phyloP scores from a whole-genome alignment of 2,113 vertebrate species.

The Sciurus niger region DNA sequence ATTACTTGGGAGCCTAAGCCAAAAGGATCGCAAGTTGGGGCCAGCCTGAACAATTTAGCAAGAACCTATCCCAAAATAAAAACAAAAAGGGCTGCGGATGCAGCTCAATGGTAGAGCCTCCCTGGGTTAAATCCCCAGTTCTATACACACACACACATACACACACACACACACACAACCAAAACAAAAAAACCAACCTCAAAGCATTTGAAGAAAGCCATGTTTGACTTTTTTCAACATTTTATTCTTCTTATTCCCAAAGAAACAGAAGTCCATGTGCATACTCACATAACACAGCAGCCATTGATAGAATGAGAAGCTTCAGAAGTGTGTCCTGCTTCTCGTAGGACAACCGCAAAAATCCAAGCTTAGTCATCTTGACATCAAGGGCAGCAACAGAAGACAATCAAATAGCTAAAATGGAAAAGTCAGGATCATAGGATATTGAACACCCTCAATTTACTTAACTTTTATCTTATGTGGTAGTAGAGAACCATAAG shows the following conservation, averaged over 20 bases:
- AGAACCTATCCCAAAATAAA: neutral
- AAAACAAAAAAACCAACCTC: neutral
- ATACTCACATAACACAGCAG: slow-evolving; percentile 97
- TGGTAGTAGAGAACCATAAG: neutral
- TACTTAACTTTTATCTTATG: slow-evolving; percentile 48
- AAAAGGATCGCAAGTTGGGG: neutral
- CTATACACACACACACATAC: too few species aligned
- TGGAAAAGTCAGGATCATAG: neutral
- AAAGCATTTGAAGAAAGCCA: neutral
- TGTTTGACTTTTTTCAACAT: slow-evolving; percentile 42
- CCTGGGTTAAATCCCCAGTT: neutral
- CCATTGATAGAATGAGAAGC: slow-evolving; percentile 99
- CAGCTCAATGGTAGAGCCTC: neutral
- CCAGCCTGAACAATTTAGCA: neutral
- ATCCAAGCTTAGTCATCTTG: slow-evolving; percentile 98
- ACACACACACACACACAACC: too few species aligned
- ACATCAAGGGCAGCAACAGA: slow-evolving; percentile 81
- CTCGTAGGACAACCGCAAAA: slow-evolving; percentile 98
- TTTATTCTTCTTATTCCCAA: slow-evolving; percentile 10
- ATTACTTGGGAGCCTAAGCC: neutral
- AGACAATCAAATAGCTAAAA: slow-evolving; percentile 86
- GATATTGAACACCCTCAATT: neutral
- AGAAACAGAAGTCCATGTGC: neutral
- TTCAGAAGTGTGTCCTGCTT: slow-evolving; percentile 99
- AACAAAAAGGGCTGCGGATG: neutral